Evolutionary conservation across 1,140 invertebrate genomes (phyloP), one percentile per base, ranked within the genome.

Genomic region (Oreohelix idahoensis): DNA sequence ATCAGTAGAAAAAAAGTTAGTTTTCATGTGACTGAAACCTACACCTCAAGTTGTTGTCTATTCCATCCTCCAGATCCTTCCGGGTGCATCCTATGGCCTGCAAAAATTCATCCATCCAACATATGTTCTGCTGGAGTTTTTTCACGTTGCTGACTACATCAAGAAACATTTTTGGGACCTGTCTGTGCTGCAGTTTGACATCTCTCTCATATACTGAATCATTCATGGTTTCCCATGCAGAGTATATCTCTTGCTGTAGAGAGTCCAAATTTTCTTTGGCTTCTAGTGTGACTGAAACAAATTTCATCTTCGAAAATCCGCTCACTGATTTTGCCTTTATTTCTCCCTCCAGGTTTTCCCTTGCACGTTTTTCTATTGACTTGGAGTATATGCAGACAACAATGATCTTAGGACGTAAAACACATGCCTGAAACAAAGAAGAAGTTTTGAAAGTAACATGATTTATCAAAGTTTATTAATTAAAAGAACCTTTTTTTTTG

Each of bases 381-480:
- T 38, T 35, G 66, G 77, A 23, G 13, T 39, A 71, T 1, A 39
- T 38, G 32, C 63, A 81, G 26, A 49, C 63, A 71, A 71, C 45
- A 32, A 81, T 81, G 51, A 81, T 71, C 13, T 49, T 38, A 10
- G 66, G 79, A 20, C 45, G 63, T 36, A 49, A 17, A 39, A 81
- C 79, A 71, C 79, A 71, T 20, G 79, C 38, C 79, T 81, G 69
- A 36, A 79, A 53, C 1, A 79, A 36, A 79, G 1, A 53, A 77
- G 45, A 77, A 73, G 39, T 42, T 20, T 45, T 73, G 23, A 10
- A 73, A 42, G 2, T 29, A 2, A 20, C 5, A 58, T n/a, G n/a
- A n/a, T n/a, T n/a, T n/a, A n/a, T n/a, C n/a, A n/a, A n/a, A n/a
- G n/a, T n/a, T n/a, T n/a, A n/a, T n/a, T n/a, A n/a, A n/a, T n/a